Conservation (phyloP, 2,888 invertebrate genomes). For the Iphiclides podalirius region DNA sequence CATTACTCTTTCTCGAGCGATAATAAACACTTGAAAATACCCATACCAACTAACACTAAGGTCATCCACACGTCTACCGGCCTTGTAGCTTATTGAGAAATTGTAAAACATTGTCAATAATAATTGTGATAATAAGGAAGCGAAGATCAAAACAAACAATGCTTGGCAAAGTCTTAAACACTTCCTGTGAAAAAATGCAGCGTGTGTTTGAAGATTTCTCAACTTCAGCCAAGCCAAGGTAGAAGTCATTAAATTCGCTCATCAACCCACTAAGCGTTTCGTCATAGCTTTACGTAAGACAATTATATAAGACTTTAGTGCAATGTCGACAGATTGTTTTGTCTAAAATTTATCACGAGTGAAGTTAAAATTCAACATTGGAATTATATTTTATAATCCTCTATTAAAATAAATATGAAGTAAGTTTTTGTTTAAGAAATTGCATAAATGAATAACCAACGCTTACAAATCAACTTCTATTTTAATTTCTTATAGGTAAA, state of each 20-base stretch:
- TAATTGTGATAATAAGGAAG: slow-evolving; percentile 11
- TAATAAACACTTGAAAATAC: slow-evolving; percentile 37
- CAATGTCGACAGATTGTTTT: slow-evolving; percentile 29
- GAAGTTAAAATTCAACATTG: neutral
- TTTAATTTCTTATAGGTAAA: too few species aligned
- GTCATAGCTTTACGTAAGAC: slow-evolving; percentile 62
- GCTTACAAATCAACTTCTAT: too few species aligned
- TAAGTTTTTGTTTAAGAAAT: slow-evolving; percentile 4
- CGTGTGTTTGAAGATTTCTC: slow-evolving; percentile 26
- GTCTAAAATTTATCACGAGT: slow-evolving; percentile 14
- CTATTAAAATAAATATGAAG: slow-evolving; percentile 1
- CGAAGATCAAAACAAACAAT: slow-evolving; percentile 8
- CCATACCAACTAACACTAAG: slow-evolving; percentile 23
- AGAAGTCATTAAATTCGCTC: slow-evolving; percentile 56
- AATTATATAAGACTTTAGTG: slow-evolving; percentile 51
- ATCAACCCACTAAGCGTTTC: slow-evolving; percentile 52
- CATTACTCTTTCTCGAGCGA: slow-evolving; percentile 57
- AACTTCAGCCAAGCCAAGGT: slow-evolving; percentile 40
- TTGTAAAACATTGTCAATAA: slow-evolving; percentile 2
- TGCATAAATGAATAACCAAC: slow-evolving; percentile 8
- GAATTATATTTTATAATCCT: neutral
- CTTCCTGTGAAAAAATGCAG: slow-evolving; percentile 20
- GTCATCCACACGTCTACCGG: slow-evolving; percentile 12
- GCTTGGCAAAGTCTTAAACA: slow-evolving; percentile 4
- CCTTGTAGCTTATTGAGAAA: slow-evolving; percentile 3